Evolutionary conservation across 1,140 invertebrate genomes (phyloP), one percentile per base, ranked within the genome.

Genomic region (Trichonephila clavipes): DNA sequence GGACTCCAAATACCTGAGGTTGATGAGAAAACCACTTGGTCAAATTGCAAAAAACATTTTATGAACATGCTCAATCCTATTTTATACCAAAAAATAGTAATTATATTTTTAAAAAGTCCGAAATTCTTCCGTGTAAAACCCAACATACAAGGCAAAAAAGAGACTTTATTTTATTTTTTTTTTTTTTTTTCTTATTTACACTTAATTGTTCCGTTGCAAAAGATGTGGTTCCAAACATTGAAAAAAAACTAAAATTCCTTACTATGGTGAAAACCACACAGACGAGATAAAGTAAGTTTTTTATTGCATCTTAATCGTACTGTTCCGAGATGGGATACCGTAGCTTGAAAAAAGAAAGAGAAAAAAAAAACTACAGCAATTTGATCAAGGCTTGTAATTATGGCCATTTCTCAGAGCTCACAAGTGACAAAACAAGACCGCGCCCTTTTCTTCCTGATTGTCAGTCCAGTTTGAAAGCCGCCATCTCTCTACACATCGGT

Each of bases 381-480:
- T 77, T 77, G 72, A 83, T 59, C 82, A 83, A 83, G 51, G 44
- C 82, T 24, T n/a, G 51, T 19, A 83, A 83, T 83, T 83, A 83
- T 10, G 51, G 34, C 72, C 16, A 34, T 77, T 77, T 77, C 72
- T 40, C 72, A 83, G n/a, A 51, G 51, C 40, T 44, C 82, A 83
- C 51, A 51, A 58, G 19, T 59, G 51, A 58, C 44, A 83, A 83
- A 59, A 21, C 19, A 59, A 58, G 44, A 83, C 82, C 82, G 44
- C 82, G n/a, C 82, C 82, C 82, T 58, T 34, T 40, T 59, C 82
- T 51, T 83, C 51, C 82, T 83, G 44, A 83, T 51, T 59, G 82
- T 59, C 82, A 83, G 58, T 83, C 82, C 82, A 51, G 82, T 59
- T 59, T 34, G 28, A 77, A 77, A 77, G 72, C 72, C 72, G 72